Evolutionary conservation across 2,888 invertebrate species (phyloP), one percentile per base, ranked within the genome.

Genomic region (Orchesella flavescens): DNA sequence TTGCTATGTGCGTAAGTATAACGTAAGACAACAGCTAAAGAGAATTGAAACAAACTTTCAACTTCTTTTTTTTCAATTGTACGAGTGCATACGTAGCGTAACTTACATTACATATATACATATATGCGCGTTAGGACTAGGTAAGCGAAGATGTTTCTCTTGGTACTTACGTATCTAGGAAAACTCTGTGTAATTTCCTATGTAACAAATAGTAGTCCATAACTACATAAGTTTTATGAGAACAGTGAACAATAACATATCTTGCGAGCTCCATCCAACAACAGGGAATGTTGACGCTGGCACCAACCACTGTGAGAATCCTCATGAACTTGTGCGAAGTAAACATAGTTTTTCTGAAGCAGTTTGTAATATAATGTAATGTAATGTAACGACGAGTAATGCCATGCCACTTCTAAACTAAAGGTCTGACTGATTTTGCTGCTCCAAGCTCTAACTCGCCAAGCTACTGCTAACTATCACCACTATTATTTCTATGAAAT

Each of bases 221-320:
- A 53, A 53, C n/a, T 49, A 49, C 49, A 63, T 12, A 53, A 53
- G 24, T 21, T 34, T 69, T 53, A 53, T 71, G 24, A 19, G 17
- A 74, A 74, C 61, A 74, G 75, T 75, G 75, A 75, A 75, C 75
- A 75, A 75, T 43, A 57, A n/a, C 49, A 65, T 66, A 61, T 66
- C 19, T 57, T 66, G 24, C 2, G 1, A 65, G 63, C 23, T 65
- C 63, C 63, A 12, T 65, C 34, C 63, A 65, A 43, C 21, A 69
- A 15, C 12, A 69, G 59, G 59, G 57, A 76, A 76, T 68, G 66
- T 76, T 76, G 55, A 34, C 43, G 66, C 55, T 65, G 43, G 24
- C 59, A 34, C 73, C 73, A 59, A 73, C 59, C 17, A 71, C 71
- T 24, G 34, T 24, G 34, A 57, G 24, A 66, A 17, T 68, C 55